Percentiles rank a stretch among this genome's conserved stretches.
Conservation (phyloP, 2,797 vertebrate genomes). For the Periophthalmus magnuspinnatus region DNA sequence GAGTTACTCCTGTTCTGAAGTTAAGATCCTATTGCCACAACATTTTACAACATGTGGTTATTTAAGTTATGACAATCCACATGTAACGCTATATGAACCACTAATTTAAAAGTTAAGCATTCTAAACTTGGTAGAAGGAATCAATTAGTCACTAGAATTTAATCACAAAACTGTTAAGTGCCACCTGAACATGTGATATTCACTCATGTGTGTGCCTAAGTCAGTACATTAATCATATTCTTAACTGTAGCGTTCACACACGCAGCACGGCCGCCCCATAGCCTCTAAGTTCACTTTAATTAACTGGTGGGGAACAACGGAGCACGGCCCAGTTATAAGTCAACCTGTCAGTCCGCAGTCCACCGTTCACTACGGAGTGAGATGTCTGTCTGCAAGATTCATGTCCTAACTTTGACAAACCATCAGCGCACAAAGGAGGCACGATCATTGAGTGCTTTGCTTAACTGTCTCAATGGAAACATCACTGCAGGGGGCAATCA, state of each 20-base stretch:
- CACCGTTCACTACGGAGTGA: constrained; percentile 28
- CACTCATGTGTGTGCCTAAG: constrained; percentile 14
- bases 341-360: constrained; percentile 29
- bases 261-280: constrained; percentile 17
- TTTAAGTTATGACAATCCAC: no score
- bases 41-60: no score
- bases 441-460: constrained; percentile 23
- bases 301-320: constrained; percentile 33
- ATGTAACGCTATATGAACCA: no score
- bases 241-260: constrained; percentile 27
- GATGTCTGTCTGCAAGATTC: constrained; percentile 32
- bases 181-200: constrained; percentile 3
- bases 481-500: constrained; percentile 39
- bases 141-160: neutral
- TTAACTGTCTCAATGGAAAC: constrained; percentile 41
- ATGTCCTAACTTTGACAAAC: constrained; percentile 43
- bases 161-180: neutral
- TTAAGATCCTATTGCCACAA: no score
- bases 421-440: constrained; percentile 18
- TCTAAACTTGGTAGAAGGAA: no score
- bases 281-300: constrained; percentile 43
- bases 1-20: no score
- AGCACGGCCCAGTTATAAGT: constrained; percentile 36
- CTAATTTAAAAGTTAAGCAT: no score
- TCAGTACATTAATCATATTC: constrained; percentile 38